Evolutionary conservation across 2,888 invertebrate species (phyloP), one percentile per base, ranked within the genome.

Genomic region (Acanthosoma haemorrhoidale): DNA sequence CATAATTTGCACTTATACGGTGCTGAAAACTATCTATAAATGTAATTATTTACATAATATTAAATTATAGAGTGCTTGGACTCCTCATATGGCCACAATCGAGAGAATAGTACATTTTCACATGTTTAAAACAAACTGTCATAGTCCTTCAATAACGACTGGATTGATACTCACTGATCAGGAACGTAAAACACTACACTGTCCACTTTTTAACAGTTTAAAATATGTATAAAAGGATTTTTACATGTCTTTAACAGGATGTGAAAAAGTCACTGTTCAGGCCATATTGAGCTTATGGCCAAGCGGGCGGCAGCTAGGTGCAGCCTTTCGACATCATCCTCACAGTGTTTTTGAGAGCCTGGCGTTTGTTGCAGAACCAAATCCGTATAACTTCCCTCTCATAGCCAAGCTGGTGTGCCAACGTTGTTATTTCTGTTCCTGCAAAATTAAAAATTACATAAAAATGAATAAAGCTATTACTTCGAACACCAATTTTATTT

Each of bases 281-380:
- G 29, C 51, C 51, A 51, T 51, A 51, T 25, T 13, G 15, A 34
- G 2, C 38, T 51, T 67, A 67, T 34, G 67, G 34, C 67, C 67
- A 67, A 34, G 29, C 43, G 11, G 67, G 67, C 25, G 67, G 67
- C 36, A 73, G 73, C 74, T 75, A 73, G 32, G 75, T 74, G 43
- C 75, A 73, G 11, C 90, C 89, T 82, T 91, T 91, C 67, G 91
- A 91, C 92, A 93, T 93, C 92, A 93, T 92, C 77, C 93, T 85
- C 75, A 96, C 95, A n/a, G 96, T 96, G 80, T 97, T 97, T 81
- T 97, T 97, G 75, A 97, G 84, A 1, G 97, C 96, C 82, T 98
- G 97, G 69, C 97, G 86, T 82, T 97, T 97, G 83, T 98, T 98
- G 83, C 97, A 98, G 83, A 98, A 98, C 97, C 98, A 98, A 82